Conservation (phyloP, 2,888 invertebrate species). For the Cephus spinipes region DNA sequence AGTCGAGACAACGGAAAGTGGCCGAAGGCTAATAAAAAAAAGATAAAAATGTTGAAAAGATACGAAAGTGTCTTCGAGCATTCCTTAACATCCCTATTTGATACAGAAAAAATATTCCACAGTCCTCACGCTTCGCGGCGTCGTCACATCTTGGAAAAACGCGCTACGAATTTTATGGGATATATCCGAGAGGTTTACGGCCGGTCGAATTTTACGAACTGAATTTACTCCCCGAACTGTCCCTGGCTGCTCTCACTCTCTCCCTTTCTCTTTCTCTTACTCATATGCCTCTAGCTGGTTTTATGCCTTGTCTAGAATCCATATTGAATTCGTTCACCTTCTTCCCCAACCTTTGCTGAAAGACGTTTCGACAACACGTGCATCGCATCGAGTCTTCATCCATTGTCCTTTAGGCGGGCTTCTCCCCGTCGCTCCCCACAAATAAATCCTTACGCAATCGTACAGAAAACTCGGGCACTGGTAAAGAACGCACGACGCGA, state of each 20-base stretch:
- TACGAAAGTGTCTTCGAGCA: neutral
- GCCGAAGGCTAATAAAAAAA: neutral
- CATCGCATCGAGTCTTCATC: neutral
- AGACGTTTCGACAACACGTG: neutral
- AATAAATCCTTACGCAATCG: neutral
- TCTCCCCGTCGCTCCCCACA: rapidly evolving
- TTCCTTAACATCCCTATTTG: neutral
- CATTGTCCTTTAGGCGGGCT: neutral
- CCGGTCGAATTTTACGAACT: neutral
- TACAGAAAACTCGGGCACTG: neutral
- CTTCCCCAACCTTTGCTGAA: neutral
- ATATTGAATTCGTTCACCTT: neutral
- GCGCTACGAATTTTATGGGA: neutral
- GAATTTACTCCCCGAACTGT: neutral
- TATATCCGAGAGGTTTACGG: neutral
- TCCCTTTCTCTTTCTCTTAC: neutral
- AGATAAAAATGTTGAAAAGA: neutral
- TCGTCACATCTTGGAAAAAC: neutral
- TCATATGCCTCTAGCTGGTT: neutral
- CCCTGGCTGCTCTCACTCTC: neutral
- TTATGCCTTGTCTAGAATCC: neutral
- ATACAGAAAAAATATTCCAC: neutral
- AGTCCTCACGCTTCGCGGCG: neutral
- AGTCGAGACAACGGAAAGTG: neutral
- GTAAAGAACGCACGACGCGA: neutral